Evolutionary conservation across 2,113 vertebrate species (phyloP).

Genomic region (Parus major): DNA sequence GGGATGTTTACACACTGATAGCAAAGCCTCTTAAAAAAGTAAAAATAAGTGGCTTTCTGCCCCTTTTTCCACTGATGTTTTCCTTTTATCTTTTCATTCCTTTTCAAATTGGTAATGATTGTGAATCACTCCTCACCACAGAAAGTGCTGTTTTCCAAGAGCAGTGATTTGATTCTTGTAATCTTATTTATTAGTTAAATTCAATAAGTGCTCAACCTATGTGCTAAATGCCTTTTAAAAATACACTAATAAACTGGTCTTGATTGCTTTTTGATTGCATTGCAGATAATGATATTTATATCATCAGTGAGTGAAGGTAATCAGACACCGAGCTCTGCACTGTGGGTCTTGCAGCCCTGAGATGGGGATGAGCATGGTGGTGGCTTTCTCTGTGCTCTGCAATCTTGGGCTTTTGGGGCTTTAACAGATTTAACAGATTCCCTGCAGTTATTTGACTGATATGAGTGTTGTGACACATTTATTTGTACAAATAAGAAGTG

Average conservation of each 20-base stretch:
- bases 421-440: background rate
- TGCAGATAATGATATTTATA: background rate
- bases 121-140: background rate
- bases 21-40: background rate
- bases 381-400: background rate
- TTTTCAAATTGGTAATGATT: conserved; percentile 39
- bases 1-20: background rate
- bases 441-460: background rate
- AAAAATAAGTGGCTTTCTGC: background rate
- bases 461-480: background rate
- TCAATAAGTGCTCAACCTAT: conserved; percentile 16
- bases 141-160: background rate
- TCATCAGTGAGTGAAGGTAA: background rate
- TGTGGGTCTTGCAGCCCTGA: background rate
- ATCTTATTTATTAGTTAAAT: conserved; percentile 42
- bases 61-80: conserved; percentile 19
- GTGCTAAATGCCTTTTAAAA: conserved; percentile 24
- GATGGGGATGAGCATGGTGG: background rate
- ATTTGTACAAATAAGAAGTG: background rate
- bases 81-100: conserved; percentile 63
- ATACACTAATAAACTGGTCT: background rate
- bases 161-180: conserved; percentile 17
- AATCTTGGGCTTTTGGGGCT: background rate
- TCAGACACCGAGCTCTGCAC: background rate
- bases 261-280: conserved; percentile 29